Evolutionary conservation across 2,797 vertebrate genomes (phyloP).

Genomic region (Okamejei kenojei): DNA sequence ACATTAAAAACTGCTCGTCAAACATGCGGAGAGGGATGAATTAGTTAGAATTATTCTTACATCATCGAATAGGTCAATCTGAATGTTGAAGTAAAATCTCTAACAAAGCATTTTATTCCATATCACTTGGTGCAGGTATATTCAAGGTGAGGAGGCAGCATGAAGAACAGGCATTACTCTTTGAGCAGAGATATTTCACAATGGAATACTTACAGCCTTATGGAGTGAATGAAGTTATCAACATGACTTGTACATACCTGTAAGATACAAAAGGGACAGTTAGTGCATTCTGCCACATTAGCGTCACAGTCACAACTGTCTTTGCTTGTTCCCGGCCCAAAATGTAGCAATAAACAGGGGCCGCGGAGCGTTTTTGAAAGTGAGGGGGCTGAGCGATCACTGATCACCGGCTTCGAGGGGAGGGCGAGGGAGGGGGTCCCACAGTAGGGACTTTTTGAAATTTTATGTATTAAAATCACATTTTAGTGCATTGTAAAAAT

Average conservation of each 20-base stretch:
- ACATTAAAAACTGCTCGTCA: no score
- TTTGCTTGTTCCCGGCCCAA: background rate
- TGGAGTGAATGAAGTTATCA: background rate
- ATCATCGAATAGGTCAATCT: background rate
- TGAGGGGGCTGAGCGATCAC: no score
- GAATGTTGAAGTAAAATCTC: background rate
- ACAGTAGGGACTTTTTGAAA: no score
- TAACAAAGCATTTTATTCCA: background rate
- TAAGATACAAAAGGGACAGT: background rate
- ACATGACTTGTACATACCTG: conserved; percentile 1
- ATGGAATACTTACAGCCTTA: conserved; percentile 16
- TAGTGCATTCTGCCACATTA: background rate
- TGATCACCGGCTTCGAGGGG: no score
- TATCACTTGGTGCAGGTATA: background rate
- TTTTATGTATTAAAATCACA: no score
- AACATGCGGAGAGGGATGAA: background rate
- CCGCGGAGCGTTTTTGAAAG: no score
- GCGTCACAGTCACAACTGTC: background rate
- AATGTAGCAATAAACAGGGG: background rate
- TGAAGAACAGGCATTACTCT: background rate
- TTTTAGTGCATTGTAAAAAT: no score
- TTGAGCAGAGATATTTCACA: background rate
- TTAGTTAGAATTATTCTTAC: background rate
- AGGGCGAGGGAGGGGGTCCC: no score
- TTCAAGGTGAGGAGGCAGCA: background rate